Evolutionary conservation across 2,797 vertebrate genomes (phyloP).

Genomic region (Sebastes matsubarae): DNA sequence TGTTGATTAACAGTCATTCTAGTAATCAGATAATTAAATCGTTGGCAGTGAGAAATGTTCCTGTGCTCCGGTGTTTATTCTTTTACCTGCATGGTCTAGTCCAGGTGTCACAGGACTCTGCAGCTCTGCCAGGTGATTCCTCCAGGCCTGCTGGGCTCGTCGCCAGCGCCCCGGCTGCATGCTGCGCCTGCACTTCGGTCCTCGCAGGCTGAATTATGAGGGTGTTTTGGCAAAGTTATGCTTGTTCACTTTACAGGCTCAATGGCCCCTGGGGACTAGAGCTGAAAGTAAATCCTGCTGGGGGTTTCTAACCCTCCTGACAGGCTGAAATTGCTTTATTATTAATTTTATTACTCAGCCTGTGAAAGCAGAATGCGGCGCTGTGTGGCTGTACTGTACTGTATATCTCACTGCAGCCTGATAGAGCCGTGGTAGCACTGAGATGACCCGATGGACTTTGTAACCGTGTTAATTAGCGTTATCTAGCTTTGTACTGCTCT

Average conservation of each 20-base stretch:
- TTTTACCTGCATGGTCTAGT: background rate
- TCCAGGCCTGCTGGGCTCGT: background rate
- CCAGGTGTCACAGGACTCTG: background rate
- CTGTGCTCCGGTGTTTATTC: background rate
- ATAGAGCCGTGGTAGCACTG: background rate
- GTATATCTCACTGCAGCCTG: background rate
- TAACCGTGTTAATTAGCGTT: background rate
- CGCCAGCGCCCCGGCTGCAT: constrained; percentile 8
- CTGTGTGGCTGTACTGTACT: too few species aligned
- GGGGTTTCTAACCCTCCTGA: constrained; percentile 1
- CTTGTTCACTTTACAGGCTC: constrained; percentile 3
- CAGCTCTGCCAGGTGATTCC: constrained; percentile 3
- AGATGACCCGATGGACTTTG: background rate
- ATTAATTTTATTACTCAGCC: constrained; percentile 12
- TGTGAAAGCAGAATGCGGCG: background rate
- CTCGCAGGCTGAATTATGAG: constrained; percentile 43
- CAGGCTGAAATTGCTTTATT: constrained; percentile 26
- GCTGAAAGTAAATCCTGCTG: constrained; percentile 8
- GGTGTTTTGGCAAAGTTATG: constrained; percentile 18
- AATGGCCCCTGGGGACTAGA: background rate
- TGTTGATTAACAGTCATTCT: background rate
- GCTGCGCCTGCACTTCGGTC: constrained; percentile 24
- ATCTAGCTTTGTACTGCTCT: background rate
- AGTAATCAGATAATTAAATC: constrained; percentile 15
- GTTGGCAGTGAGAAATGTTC: background rate